Evolutionary conservation across 2,797 vertebrate species (phyloP).

Genomic region (Apogon hyalosoma): DNA sequence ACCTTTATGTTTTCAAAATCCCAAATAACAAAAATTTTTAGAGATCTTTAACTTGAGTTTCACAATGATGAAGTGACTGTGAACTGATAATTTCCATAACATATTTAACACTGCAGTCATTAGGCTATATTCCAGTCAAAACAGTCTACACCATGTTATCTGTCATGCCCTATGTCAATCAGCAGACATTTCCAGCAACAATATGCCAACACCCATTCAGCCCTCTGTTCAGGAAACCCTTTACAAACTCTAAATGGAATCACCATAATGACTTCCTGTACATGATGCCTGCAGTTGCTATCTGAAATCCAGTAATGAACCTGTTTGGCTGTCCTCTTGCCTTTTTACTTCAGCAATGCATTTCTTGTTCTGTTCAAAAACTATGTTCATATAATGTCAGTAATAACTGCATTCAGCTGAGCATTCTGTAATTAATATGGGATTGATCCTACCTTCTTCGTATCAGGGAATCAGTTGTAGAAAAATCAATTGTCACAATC

Average conservation of each 20-base stretch:
- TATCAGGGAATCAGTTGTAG: too few species aligned
- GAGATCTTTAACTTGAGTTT: not conserved
- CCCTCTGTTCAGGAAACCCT: slow-evolving; percentile 76
- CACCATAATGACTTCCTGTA: slow-evolving; percentile 80
- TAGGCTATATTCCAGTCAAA: slow-evolving; percentile 68
- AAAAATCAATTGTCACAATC: not conserved
- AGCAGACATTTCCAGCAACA: slow-evolving; percentile 82
- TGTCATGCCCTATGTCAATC: slow-evolving; percentile 75
- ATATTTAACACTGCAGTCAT: slow-evolving; percentile 25
- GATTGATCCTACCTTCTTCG: not conserved
- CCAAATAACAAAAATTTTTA: not conserved
- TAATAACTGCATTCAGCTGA: not conserved
- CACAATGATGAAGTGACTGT: not conserved
- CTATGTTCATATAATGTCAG: not conserved
- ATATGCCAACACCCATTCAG: slow-evolving; percentile 69
- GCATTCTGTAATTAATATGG: not conserved
- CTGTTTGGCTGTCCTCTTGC: slow-evolving; percentile 33
- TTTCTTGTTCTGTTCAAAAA: slow-evolving; percentile 24
- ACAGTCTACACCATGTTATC: slow-evolving; percentile 62
- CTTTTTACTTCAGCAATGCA: slow-evolving; percentile 29
- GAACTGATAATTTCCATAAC: not conserved
- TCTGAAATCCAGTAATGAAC: slow-evolving; percentile 32
- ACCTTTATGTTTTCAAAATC: slow-evolving; percentile 13
- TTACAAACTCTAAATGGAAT: slow-evolving; percentile 76
- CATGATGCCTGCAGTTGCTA: slow-evolving; percentile 37